Evolutionary conservation across 1,140 invertebrate species (phyloP), one percentile per base, ranked within the genome.

Genomic region (Limonius californicus): DNA sequence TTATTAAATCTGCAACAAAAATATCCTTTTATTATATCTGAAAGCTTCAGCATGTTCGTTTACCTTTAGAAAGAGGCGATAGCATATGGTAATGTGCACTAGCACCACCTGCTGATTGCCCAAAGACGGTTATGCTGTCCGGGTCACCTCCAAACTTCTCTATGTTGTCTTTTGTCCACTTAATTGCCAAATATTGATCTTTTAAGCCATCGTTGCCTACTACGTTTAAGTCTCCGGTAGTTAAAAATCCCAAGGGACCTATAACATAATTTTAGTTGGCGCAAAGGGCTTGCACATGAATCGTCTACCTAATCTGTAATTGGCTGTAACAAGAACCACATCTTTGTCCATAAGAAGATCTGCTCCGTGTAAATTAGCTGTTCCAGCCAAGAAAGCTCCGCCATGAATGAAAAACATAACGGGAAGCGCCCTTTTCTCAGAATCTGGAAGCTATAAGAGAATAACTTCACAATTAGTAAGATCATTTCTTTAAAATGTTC

Each of bases 381-480:
- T 84, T 0, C 84, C 82, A 0, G 84, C 81, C 61, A 88, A 77
- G 83, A 84, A 90, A 8, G 88, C 88, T 8, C 89, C 88, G 1
- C 89, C 88, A 61, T 90, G 89, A 59, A 90, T 83, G 76, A 85
- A 90, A 12, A 91, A 80, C 86, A 91, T 88, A 0, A 90, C 88
- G 0, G 88, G 87, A 4, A 72, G 78, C 47, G 9, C 3, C 23
- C 9, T 9, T 9, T 27, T 27, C 3, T 27, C 9, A 9, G 23
- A 27, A 27, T 27, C 23, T 3, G 23, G 23, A 27, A 27, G 23
- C 23, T 27, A n/a, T n/a, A n/a, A n/a, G n/a, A n/a, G n/a, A n/a
- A n/a, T n/a, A n/a, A n/a, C n/a, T n/a, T n/a, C n/a, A n/a, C n/a
- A n/a, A n/a, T n/a, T n/a, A n/a, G n/a, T n/a, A n/a, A n/a, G n/a